phyloP scores from a whole-genome alignment of 2,113 vertebrate species.

The Calyptomena viridis region DNA sequence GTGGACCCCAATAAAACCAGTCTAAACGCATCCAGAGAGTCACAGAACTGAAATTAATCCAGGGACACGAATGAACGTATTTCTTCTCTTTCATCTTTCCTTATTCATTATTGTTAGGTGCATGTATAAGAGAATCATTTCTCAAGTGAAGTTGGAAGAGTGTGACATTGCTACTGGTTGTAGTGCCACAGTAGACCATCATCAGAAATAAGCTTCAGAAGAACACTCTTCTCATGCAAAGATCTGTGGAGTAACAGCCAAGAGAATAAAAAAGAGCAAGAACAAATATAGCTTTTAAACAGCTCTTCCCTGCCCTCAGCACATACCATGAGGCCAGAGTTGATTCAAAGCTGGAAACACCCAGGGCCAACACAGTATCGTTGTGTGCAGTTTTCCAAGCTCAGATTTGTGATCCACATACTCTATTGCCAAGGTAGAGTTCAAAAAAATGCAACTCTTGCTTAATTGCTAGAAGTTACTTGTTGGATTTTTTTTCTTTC shows the following conservation, averaged over 20 bases:
- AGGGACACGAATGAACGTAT: not conserved
- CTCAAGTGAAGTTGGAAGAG: not conserved
- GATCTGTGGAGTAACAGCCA: not conserved
- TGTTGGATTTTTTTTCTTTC: not conserved
- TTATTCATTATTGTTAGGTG: not conserved
- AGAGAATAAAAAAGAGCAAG: not conserved
- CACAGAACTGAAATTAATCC: not conserved
- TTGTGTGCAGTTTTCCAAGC: not conserved
- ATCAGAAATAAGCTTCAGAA: not conserved
- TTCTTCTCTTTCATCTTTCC: conserved; percentile 2
- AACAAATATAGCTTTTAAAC: not conserved
- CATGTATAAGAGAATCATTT: rapidly evolving
- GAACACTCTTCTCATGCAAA: not conserved
- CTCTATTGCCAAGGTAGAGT: not conserved
- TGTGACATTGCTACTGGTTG: not conserved
- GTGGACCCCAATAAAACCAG: not conserved
- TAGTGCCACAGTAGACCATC: not conserved
- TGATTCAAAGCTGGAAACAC: not conserved
- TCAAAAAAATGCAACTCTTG: not conserved
- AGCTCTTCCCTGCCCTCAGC: not conserved
- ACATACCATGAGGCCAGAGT: not conserved
- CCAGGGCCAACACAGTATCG: not conserved
- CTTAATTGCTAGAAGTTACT: not conserved
- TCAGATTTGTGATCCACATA: not conserved
- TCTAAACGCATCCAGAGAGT: not conserved